A percentile compares a stretch with the other conserved stretches of the same genome.
These are phyloP conservation scores for Drosophila gaucha DNA, from an alignment of 2,888 invertebrate genomes.

Conservation along the genomic window DNA sequence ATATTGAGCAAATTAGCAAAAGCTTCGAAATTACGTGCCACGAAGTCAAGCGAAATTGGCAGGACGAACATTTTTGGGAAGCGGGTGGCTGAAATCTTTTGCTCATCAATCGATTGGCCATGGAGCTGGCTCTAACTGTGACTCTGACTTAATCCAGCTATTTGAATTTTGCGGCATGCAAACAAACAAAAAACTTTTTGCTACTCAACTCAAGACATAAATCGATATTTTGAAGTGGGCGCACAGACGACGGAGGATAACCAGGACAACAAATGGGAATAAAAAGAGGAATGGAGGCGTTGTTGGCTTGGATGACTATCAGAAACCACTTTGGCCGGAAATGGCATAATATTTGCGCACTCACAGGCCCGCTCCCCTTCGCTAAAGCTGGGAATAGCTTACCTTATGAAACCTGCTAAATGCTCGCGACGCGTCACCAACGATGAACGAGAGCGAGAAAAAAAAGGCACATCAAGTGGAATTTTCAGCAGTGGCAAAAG, in stretches of 20 bases:
- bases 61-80: conserved; percentile 1
- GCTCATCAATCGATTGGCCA: conserved; percentile 49
- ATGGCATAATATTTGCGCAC: conserved; percentile 73
- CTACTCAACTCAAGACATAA: conserved; percentile 50
- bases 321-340: conserved; percentile 72
- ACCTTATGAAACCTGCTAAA: conserved; percentile 54
- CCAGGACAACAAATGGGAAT: background rate
- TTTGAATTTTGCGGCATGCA: conserved; percentile 52
- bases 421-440: conserved; percentile 45
- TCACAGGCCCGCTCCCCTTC: conserved; percentile 17
- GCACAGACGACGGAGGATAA: conserved; percentile 21
- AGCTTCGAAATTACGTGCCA: conserved; percentile 41
- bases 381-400: background rate
- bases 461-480: conserved; percentile 40
- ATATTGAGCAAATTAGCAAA: conserved; percentile 62
- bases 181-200: conserved; percentile 37
- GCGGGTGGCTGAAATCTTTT: conserved; percentile 23
- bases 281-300: conserved; percentile 3
- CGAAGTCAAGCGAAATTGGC: conserved; percentile 14
- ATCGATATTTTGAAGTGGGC: conserved; percentile 68
- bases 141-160: conserved; percentile 44
- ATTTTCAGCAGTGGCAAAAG: conserved; percentile 49
- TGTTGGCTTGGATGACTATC: conserved; percentile 65
- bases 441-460: conserved; percentile 7
- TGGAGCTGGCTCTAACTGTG: conserved; percentile 21